Conservation (phyloP, 2,888 invertebrate genomes). For the Bellardia pandia region DNA sequence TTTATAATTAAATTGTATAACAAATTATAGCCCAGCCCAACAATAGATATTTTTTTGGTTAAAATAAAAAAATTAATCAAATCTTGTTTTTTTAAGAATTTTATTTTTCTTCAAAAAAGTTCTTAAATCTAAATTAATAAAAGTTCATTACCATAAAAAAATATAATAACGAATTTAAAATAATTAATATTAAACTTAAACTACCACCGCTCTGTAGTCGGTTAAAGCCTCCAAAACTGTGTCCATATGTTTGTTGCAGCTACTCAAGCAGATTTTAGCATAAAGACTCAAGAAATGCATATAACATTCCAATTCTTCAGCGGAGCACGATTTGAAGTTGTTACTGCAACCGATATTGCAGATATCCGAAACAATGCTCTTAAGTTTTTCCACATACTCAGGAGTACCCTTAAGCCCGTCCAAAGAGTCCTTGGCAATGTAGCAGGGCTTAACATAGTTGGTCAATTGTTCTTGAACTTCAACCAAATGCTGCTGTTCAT, state of each 20-base stretch:
- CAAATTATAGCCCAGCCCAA: too few species aligned
- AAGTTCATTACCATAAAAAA: not conserved
- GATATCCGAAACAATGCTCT: conserved; percentile 77
- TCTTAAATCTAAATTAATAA: not conserved
- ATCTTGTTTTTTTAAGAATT: not conserved
- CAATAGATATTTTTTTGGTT: too few species aligned
- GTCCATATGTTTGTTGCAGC: conserved; percentile 79
- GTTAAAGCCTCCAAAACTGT: conserved; percentile 78
- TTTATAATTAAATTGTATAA: too few species aligned
- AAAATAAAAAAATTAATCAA: too few species aligned
- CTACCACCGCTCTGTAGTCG: conserved; percentile 75
- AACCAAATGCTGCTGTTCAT: too few species aligned
- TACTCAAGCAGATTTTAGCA: conserved; percentile 79
- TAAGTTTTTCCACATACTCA: conserved; percentile 77
- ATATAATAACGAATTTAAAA: not conserved
- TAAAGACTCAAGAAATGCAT: conserved; percentile 80
- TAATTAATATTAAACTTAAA: conserved; percentile 71
- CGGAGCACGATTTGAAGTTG: conserved; percentile 78
- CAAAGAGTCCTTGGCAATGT: not conserved
- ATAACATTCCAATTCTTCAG: conserved; percentile 80
- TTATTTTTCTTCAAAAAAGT: not conserved
- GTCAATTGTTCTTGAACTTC: too few species aligned
- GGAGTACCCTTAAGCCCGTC: conserved; percentile 70
- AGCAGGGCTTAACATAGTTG: too few species aligned
- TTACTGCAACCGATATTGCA: conserved; percentile 76